Conservation (phyloP, 2,888 invertebrate species). For the Carpatolechia fugitivella region DNA sequence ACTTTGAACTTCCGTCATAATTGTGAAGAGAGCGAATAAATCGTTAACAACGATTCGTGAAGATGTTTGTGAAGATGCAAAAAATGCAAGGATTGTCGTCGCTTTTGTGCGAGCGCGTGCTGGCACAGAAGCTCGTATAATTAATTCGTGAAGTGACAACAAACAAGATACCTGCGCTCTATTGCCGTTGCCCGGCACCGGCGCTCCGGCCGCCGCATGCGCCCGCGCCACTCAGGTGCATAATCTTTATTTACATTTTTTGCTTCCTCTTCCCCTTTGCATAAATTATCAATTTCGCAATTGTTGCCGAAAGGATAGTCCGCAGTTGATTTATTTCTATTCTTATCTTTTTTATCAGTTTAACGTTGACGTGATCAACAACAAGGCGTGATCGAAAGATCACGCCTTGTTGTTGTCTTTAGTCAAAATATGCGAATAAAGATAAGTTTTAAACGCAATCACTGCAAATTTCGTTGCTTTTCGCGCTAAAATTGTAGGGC, state of each 20-base stretch:
- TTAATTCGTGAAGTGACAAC: constrained; percentile 62
- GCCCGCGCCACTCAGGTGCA: constrained; percentile 69
- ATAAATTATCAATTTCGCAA: constrained; percentile 71
- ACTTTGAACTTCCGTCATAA: constrained; percentile 13
- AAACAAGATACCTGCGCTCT: constrained; percentile 52
- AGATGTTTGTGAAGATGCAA: constrained; percentile 24
- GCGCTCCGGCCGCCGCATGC: constrained; percentile 33
- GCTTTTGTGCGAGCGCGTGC: constrained; percentile 52
- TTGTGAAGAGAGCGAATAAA: constrained; percentile 26
- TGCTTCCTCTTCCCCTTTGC: constrained; percentile 75
- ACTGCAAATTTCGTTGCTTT: neutral
- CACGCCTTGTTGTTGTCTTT: neutral
- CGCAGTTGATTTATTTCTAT: neutral
- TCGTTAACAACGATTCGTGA: constrained; percentile 39
- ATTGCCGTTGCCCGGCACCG: constrained; percentile 26
- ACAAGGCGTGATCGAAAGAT: too few relatives aligned
- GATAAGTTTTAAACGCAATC: neutral
- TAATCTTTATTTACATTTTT: constrained; percentile 73
- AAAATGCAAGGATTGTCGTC: constrained; percentile 36
- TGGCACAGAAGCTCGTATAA: constrained; percentile 47
- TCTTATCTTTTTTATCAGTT: neutral
- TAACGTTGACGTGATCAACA: neutral
- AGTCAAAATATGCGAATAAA: neutral
- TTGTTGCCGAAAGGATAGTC: constrained; percentile 35
- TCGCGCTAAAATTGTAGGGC: neutral